Conservation (phyloP, 2,888 invertebrate species). For the Dione vanillae region DNA sequence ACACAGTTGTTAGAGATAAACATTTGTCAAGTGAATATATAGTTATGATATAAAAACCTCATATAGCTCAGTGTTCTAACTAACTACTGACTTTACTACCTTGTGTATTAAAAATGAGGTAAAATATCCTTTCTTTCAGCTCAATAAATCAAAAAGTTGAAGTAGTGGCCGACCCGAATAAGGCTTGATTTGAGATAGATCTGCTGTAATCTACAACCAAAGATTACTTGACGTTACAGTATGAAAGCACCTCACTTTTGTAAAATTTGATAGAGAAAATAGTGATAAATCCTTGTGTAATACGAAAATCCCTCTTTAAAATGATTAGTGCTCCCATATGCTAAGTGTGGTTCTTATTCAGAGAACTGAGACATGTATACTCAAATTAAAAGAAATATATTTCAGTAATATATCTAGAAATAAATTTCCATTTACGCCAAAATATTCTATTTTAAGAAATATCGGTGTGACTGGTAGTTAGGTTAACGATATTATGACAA, state of each 20-base stretch:
- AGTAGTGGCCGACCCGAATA: slow-evolving; percentile 1
- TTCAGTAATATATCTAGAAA: too few species aligned
- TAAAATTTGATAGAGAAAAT: background rate
- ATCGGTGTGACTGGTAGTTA: too few species aligned
- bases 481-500: too few species aligned
- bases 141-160: slow-evolving; percentile 13
- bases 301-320: background rate
- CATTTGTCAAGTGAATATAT: too few species aligned
- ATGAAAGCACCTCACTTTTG: background rate
- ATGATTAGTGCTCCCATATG: too few species aligned
- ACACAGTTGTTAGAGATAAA: too few species aligned
- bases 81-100: background rate
- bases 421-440: too few species aligned
- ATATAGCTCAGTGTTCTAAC: background rate
- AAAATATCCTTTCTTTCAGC: background rate
- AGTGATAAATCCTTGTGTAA: background rate
- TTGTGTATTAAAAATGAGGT: background rate
- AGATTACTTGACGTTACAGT: background rate
- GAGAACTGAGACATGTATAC: too few species aligned
- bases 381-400: too few species aligned
- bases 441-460: too few species aligned
- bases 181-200: slow-evolving; percentile 15
- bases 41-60: too few species aligned
- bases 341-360: too few species aligned
- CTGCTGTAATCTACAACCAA: slow-evolving; percentile 13